These are phyloP conservation scores for Podocnemis expansa DNA, from an alignment of 2,113 vertebrate genomes.

Conservation along the genomic window DNA sequence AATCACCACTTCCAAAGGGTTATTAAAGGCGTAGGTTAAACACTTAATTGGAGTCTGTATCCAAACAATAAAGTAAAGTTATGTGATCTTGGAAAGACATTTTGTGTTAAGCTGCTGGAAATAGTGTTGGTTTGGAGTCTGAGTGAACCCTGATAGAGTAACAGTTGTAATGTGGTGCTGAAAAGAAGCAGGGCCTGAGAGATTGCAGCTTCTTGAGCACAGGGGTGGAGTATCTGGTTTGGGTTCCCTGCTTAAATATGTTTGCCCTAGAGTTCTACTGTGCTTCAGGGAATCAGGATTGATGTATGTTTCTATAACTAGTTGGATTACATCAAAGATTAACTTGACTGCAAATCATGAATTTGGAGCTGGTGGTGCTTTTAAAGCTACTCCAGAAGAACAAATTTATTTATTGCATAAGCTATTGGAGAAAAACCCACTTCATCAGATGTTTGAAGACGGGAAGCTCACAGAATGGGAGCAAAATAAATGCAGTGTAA, in stretches of 20 bases:
- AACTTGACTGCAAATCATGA: background rate
- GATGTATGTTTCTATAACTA: background rate
- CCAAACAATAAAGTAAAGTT: background rate
- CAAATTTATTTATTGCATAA: too few species aligned
- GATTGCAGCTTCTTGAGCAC: background rate
- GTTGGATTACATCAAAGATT: background rate
- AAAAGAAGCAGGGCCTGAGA: background rate
- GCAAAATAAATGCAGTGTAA: too few species aligned
- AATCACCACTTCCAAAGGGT: background rate
- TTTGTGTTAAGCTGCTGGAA: background rate
- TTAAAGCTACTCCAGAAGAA: too few species aligned
- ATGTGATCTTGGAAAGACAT: background rate
- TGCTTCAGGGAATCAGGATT: background rate
- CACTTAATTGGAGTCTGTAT: conserved; percentile 41
- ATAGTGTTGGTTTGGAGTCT: background rate
- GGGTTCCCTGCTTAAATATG: background rate
- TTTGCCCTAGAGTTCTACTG: background rate
- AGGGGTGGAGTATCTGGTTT: background rate
- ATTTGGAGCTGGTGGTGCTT: too few species aligned
- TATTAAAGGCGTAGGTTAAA: background rate
- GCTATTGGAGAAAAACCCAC: too few species aligned
- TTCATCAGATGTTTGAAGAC: too few species aligned
- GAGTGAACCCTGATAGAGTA: background rate
- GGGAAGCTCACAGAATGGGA: too few species aligned
- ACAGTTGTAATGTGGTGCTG: background rate